Evolutionary conservation across 2,888 invertebrate species (phyloP), one percentile per base, ranked within the genome.

Genomic region (Drosophila nr. perissopoda): DNA sequence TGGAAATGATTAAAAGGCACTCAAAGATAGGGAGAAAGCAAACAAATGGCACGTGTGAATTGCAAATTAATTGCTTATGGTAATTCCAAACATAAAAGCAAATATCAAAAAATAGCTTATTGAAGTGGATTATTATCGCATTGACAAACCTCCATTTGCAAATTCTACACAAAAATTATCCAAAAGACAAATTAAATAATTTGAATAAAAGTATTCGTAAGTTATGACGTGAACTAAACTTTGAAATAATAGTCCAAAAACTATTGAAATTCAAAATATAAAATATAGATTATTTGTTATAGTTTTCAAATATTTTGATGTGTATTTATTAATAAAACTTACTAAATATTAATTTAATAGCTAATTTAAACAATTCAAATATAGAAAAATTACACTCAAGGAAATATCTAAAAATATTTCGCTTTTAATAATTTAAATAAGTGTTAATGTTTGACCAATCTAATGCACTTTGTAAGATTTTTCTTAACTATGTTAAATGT

Each of bases 1-100:
- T 65, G 36, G 56, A 67, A 68, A 63, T 69, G 82, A 86, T 86
- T 75, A 85, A 87, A 87, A 64, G 31, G 5, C 56, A 71, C 74
- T 85, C 72, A 40, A 63, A 70, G 74, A 74, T 75, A 74, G 21
- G 56, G n/a, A 18, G 29, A 13, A 21, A 25, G 21, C n/a, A 13
- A 34, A 25, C 36, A 31, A 21, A 54, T 16, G 38, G 21, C 51
- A 57, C 25, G 31, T 60, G 54, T 40, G 56, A 73, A 65, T 76
- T 57, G 54, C 52, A 62, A 68, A 74, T 72, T 69, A 67, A 65
- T 70, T 68, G 40, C 36, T 3, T 25, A 49, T 65, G 38, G 25
- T 52, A 59, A 60, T 62, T 56, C 2, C 27, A 21, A 42, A 46
- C 11, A 40, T 33, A 27, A 40, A 21, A 2, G 13, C 58, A 27